Conservation (phyloP, 2,797 vertebrate species). For the Betta splendens region DNA sequence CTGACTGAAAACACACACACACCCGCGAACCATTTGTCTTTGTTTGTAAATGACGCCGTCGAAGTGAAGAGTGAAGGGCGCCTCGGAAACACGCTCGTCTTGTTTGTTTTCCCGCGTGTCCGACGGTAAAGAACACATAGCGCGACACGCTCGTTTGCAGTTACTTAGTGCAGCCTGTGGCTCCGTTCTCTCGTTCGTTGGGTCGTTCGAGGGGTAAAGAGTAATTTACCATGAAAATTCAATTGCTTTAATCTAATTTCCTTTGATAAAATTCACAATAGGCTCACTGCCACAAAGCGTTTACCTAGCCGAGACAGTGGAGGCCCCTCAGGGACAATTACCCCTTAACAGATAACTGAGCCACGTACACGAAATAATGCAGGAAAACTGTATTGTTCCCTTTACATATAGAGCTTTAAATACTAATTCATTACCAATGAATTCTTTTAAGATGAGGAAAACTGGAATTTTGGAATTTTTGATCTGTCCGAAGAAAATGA, state of each 20-base stretch:
- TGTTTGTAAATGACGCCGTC: slow-evolving; percentile 29
- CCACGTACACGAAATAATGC: slow-evolving; percentile 49
- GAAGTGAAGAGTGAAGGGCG: slow-evolving; percentile 27
- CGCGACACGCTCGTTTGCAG: slow-evolving; percentile 49
- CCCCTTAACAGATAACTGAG: slow-evolving; percentile 65
- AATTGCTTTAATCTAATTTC: slow-evolving; percentile 75
- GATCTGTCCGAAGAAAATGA: no score
- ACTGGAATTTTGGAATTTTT: no score
- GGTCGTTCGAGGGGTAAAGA: slow-evolving; percentile 77
- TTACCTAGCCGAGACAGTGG: slow-evolving; percentile 66
- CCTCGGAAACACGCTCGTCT: slow-evolving; percentile 29
- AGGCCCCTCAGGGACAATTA: slow-evolving; percentile 67
- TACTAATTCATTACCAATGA: neutral
- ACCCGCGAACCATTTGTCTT: slow-evolving; percentile 32
- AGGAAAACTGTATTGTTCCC: neutral
- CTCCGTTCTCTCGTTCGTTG: slow-evolving; percentile 57
- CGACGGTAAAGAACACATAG: slow-evolving; percentile 36
- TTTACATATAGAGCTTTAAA: neutral
- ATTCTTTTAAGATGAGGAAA: no score
- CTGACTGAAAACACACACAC: slow-evolving; percentile 26
- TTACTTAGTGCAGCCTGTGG: slow-evolving; percentile 55
- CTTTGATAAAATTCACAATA: slow-evolving; percentile 75
- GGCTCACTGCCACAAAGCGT: slow-evolving; percentile 67
- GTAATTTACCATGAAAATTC: slow-evolving; percentile 79
- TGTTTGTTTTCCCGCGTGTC: slow-evolving; percentile 2